A percentile compares a stretch with the other conserved stretches of the same genome.
Conservation (phyloP, 2,113 vertebrate species). For the Dipodomys ordii region DNA sequence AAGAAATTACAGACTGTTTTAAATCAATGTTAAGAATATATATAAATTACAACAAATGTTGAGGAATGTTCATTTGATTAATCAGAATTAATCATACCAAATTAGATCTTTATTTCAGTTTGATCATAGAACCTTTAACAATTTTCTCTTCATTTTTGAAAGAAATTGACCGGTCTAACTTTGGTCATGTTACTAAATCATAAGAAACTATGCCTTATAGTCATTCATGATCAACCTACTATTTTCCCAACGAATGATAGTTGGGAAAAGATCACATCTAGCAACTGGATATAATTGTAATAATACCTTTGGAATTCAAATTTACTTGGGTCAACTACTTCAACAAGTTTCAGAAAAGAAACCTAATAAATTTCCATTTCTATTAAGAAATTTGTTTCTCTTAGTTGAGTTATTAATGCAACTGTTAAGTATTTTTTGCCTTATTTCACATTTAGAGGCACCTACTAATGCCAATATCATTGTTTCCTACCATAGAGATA, state of each 20-base stretch:
- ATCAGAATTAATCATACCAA: neutral
- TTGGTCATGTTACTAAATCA: neutral
- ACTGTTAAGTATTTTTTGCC: neutral
- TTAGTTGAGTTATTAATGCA: neutral
- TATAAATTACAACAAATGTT: neutral
- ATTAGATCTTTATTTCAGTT: conserved; percentile 33
- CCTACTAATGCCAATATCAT: neutral
- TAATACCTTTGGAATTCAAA: conserved; percentile 11
- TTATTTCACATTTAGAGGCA: neutral
- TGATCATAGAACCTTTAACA: neutral
- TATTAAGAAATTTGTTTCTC: neutral
- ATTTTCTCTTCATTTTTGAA: conserved; percentile 29
- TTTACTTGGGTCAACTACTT: conserved; percentile 2
- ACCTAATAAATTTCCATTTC: conserved; percentile 21
- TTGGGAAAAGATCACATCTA: neutral
- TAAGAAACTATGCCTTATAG: neutral
- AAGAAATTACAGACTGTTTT: neutral
- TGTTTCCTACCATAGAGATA: neutral
- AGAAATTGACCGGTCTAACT: conserved; percentile 38
- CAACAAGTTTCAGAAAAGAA: neutral
- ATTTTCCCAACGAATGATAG: conserved; percentile 11
- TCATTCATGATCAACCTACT: neutral
- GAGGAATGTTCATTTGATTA: neutral
- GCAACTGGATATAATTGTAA: neutral
- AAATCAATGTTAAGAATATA: neutral